Evolutionary conservation across 2,888 invertebrate genomes (phyloP).

Genomic region (Brachynemurus nebulosus): DNA sequence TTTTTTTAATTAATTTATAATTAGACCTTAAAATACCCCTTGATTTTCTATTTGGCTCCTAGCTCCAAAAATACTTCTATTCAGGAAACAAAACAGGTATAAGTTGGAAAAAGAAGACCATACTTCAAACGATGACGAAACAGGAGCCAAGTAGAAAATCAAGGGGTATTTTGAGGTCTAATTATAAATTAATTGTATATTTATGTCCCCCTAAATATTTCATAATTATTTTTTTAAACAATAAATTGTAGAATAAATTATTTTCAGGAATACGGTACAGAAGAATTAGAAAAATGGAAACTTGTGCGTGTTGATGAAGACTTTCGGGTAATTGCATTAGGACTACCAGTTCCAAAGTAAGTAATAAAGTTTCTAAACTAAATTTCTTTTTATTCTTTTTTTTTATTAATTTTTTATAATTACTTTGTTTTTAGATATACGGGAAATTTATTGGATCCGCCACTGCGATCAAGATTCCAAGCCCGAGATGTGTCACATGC

Average conservation of each 20-base stretch:
- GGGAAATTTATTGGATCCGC: conserved; percentile 92
- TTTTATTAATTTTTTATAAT: conserved; percentile 18
- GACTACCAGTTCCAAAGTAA: conserved; percentile 64
- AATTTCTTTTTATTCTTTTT: neutral
- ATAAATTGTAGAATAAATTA: no score
- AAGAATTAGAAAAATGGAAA: conserved; percentile 72
- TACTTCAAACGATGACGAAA: no score
- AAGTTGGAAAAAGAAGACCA: no score
- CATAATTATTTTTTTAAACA: no score
- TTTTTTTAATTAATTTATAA: conserved; percentile 6
- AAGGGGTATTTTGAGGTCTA: no score
- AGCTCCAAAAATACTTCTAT: no score
- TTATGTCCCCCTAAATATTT: no score
- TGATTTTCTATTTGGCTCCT: no score
- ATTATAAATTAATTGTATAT: no score
- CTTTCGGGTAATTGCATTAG: conserved; percentile 87
- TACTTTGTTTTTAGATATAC: conserved; percentile 41
- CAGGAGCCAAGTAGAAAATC: no score
- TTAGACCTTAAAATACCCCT: no score
- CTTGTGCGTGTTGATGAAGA: conserved; percentile 85
- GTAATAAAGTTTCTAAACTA: conserved; percentile 7
- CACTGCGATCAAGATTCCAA: conserved; percentile 87
- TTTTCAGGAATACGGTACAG: conserved; percentile 60
- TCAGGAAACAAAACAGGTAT: no score
- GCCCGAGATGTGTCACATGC: conserved; percentile 64